Conservation (phyloP, 2,113 vertebrate species). For the Megaptera novaeangliae region DNA sequence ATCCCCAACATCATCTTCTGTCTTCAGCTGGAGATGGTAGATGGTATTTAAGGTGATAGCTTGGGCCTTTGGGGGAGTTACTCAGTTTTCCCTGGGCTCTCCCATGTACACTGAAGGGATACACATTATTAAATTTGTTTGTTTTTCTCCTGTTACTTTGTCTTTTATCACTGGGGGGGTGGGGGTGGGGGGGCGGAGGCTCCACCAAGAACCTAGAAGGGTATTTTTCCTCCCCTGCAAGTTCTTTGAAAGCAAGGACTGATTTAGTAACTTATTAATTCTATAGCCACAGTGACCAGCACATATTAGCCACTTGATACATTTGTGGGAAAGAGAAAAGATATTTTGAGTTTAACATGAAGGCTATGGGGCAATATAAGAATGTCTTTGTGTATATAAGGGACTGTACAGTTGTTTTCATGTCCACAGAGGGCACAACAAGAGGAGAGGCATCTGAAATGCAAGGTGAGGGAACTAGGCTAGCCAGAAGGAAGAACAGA, state of each 20-base stretch:
- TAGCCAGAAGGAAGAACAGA: not conserved
- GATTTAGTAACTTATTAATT: not conserved
- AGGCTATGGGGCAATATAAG: not conserved
- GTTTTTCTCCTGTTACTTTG: not conserved
- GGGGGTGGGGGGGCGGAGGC: not conserved
- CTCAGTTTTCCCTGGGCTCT: not conserved
- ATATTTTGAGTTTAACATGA: slow-evolving; percentile 37
- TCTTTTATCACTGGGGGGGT: not conserved
- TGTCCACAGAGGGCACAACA: not conserved
- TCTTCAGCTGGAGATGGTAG: not conserved
- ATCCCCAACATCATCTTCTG: not conserved
- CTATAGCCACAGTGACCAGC: not conserved
- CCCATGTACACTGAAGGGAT: not conserved
- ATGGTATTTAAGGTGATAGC: not conserved
- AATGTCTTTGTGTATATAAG: not conserved
- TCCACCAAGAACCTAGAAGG: not conserved
- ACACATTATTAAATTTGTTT: not conserved
- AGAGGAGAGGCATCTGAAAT: not conserved
- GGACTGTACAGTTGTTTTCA: not conserved
- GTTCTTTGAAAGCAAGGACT: not conserved
- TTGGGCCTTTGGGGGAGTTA: not conserved
- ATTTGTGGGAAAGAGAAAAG: not conserved
- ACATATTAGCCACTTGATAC: slow-evolving; percentile 1
- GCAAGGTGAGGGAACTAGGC: not conserved
- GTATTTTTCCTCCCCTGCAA: not conserved